phyloP scores from a whole-genome alignment of 2,113 vertebrate genomes.

The Cheilinus undulatus region DNA sequence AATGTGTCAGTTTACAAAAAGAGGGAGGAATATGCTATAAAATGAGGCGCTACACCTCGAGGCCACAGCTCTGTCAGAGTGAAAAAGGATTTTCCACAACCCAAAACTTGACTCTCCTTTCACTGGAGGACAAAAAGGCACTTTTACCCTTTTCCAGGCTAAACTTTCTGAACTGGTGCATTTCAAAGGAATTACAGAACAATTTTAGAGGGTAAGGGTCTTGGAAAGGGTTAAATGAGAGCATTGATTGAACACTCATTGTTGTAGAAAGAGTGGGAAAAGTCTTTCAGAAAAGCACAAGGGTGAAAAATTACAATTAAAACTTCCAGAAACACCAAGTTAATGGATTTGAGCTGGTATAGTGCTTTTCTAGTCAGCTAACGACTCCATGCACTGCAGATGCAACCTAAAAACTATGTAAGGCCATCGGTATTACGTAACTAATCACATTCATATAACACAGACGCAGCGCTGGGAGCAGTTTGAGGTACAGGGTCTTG shows the following conservation, averaged over 20 bases:
- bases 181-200: background rate
- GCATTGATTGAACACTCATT: background rate
- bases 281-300: no score
- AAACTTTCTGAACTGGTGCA: background rate
- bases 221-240: background rate
- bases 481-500: no score
- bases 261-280: no score
- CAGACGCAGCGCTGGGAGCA: no score
- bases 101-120: background rate
- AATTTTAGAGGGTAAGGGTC: background rate
- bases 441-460: no score
- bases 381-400: no score
- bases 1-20: conserved; percentile 39
- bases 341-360: no score
- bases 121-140: background rate
- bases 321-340: no score
- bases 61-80: conserved; percentile 21
- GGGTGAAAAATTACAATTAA: no score
- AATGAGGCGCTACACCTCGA: conserved; percentile 15
- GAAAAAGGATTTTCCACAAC: conserved; percentile 20
- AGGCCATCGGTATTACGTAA: no score
- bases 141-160: background rate
- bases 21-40: conserved; percentile 17
- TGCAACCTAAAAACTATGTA: no score
- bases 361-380: no score